Evolutionary conservation across 2,888 invertebrate genomes (phyloP).

Genomic region (Rhamphomyia laevipes): DNA sequence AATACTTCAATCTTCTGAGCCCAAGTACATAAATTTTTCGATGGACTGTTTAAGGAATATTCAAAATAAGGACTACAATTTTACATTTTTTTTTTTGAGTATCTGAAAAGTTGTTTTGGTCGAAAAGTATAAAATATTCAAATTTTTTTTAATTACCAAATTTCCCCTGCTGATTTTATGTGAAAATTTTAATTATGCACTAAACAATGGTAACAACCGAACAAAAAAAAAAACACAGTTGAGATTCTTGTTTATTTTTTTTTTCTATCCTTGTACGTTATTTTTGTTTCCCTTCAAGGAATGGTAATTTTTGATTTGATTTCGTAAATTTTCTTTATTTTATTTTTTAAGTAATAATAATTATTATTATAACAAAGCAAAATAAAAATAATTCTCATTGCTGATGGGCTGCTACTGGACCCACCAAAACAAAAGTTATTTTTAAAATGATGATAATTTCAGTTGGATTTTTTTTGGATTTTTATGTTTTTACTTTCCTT

Average conservation of each 20-base stretch:
- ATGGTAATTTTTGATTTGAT: neutral
- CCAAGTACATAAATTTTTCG: too few relatives aligned
- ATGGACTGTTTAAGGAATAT: too few relatives aligned
- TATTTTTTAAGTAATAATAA: neutral
- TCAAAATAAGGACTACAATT: too few relatives aligned
- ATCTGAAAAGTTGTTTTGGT: neutral
- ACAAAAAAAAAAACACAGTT: too few relatives aligned
- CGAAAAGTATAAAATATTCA: neutral
- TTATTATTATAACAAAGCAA: neutral
- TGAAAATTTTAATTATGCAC: slow-evolving; percentile 2
- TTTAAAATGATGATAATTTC: too few relatives aligned
- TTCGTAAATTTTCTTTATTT: too few relatives aligned
- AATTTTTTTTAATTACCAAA: neutral
- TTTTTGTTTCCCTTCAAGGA: neutral
- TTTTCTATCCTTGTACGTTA: neutral
- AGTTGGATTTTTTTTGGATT: too few relatives aligned
- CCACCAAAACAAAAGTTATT: too few relatives aligned
- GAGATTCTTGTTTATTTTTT: neutral
- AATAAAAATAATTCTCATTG: neutral
- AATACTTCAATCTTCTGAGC: too few relatives aligned
- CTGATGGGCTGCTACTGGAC: too few relatives aligned
- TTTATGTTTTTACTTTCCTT: too few relatives aligned
- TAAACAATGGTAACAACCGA: neutral
- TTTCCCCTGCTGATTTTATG: slow-evolving; percentile 2
- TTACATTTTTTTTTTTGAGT: too few relatives aligned